These are phyloP conservation scores for Caerostris extrusa DNA, from an alignment of 1,140 invertebrate genomes.

Conservation along the genomic window DNA sequence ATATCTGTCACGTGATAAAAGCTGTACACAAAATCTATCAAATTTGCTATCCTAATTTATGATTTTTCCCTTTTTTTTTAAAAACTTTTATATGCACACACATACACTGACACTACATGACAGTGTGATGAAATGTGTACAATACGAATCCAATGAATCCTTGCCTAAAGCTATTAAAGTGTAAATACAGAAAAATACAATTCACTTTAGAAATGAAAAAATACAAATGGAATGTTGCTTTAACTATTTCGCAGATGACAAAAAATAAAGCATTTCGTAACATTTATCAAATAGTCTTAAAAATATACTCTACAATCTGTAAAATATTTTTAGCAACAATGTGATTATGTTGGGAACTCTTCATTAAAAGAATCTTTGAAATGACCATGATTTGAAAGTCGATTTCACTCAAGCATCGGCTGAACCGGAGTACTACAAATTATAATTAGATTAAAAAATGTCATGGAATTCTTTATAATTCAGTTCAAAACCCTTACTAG, in stretches of 20 bases:
- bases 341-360: conserved; percentile 41
- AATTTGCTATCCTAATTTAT: conserved; percentile 64
- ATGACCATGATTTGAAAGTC: neutral
- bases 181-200: conserved; percentile 77
- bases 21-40: conserved; percentile 77
- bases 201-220: conserved; percentile 75
- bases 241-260: conserved; percentile 73
- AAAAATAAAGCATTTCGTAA: conserved; percentile 75
- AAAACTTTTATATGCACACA: conserved; percentile 14
- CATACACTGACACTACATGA: conserved; percentile 53
- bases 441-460: neutral
- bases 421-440: neutral
- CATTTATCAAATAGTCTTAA: conserved; percentile 70
- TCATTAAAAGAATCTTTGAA: neutral
- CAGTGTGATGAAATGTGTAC: conserved; percentile 59
- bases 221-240: conserved; percentile 77
- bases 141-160: conserved; percentile 37
- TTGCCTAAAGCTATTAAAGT: conserved; percentile 63
- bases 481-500: neutral
- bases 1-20: conserved; percentile 55
- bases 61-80: conserved; percentile 44
- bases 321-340: conserved; percentile 66
- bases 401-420: neutral
- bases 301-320: conserved; percentile 74
- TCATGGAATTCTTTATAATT: neutral